Base-by-base conservation (phyloP, 1,140 invertebrate genomes). In the Planococcus citri region DNA sequence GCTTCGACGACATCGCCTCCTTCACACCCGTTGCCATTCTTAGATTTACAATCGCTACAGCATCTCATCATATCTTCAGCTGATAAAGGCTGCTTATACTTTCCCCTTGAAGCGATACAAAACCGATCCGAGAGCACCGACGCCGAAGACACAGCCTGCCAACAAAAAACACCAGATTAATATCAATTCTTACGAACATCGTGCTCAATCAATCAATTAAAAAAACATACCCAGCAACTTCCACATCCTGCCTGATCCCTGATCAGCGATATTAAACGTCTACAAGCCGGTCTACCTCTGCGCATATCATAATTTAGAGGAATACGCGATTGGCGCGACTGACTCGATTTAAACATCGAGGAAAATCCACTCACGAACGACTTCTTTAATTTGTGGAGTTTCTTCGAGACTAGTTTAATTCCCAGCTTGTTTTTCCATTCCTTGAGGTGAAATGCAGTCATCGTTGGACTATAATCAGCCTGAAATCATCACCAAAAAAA, bases 301-400 rank as follows among this genome's bases (percentile, higher is more conserved):
- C 91, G 80, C 0, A 90, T 78, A 79, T 95, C 92, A 77, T 95
- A 95, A 72, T 83, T 80, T 20, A 85, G 83, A 0, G 92, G 92
- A 14, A 92, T 60, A 4, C 8, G 4, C 17, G 57, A 8, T 60
- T 60, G n/a, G n/a, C n/a, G n/a, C n/a, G n/a, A n/a, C n/a, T n/a
- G n/a, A n/a, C n/a, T n/a, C n/a, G n/a, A n/a, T n/a, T n/a, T n/a
- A n/a, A n/a, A n/a, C n/a, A n/a, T n/a, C 29, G 29, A 33, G 29
- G 12, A 3, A 12, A 33, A 33, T 33, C 12, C 12, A 33, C 29
- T 3, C 3, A 33, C 12, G 29, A 51, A 51, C 2, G 4, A 17
- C 3, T 51, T 51, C 41, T n/a, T 51, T 14, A 51, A n/a, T n/a
- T 51, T 6, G 41, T 2, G 17, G 3, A 51, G n/a, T 51, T 51